Evolutionary conservation across 2,888 invertebrate species (phyloP).

Genomic region (Brachypalpus laphriformis): DNA sequence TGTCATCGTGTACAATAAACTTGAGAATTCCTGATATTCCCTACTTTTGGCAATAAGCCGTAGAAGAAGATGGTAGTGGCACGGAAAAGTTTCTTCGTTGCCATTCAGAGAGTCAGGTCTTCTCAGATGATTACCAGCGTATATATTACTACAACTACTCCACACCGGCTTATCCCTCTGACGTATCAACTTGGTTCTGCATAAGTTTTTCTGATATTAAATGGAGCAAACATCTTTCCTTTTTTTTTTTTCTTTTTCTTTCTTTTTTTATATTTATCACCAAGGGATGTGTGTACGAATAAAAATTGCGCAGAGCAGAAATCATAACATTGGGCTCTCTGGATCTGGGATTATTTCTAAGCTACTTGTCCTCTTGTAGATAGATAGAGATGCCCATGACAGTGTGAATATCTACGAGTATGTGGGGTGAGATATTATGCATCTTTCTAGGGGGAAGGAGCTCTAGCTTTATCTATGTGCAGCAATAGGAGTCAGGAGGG

Average conservation of each 20-base stretch:
- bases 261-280: constrained; percentile 66
- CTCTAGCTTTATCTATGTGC: constrained; percentile 46
- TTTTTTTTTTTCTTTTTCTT: not conserved
- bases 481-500: constrained; percentile 29
- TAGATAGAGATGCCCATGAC: not conserved
- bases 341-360: constrained; percentile 70
- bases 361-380: constrained; percentile 44
- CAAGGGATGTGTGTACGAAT: constrained; percentile 61
- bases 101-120: constrained; percentile 52
- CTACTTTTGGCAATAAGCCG: constrained; percentile 68
- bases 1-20: constrained; percentile 61
- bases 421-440: constrained; percentile 35
- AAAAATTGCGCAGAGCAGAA: constrained; percentile 58
- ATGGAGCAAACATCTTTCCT: constrained; percentile 62
- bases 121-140: constrained; percentile 66
- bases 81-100: constrained; percentile 49
- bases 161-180: constrained; percentile 38
- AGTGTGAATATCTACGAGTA: not conserved
- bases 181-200: constrained; percentile 57
- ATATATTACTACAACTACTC: constrained; percentile 58
- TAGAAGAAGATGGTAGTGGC: constrained; percentile 46
- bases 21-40: constrained; percentile 67
- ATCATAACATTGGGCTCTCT: constrained; percentile 70
- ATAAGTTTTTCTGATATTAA: constrained; percentile 72
- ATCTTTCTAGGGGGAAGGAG: constrained; percentile 37